phyloP scores from a whole-genome alignment of 2,113 vertebrate species.

The Semnornis frantzii region DNA sequence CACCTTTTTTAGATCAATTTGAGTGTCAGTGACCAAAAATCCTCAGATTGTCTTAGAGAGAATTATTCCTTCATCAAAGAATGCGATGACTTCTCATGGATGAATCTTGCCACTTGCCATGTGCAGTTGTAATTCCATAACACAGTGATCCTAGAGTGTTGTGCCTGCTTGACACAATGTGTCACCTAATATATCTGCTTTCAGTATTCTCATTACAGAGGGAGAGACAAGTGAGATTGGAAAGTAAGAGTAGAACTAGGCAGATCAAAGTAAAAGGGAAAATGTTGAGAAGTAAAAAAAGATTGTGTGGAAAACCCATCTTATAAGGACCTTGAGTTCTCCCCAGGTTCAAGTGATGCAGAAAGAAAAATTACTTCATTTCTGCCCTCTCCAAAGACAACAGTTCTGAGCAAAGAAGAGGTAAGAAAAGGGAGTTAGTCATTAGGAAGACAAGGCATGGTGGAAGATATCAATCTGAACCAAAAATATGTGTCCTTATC shows the following conservation, averaged over 20 bases:
- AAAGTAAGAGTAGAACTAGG: constrained; percentile 26
- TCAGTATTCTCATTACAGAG: constrained; percentile 3
- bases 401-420: neutral
- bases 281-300: neutral
- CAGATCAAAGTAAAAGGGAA: constrained; percentile 33
- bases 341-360: neutral
- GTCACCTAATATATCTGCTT: constrained; percentile 27
- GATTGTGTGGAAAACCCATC: neutral
- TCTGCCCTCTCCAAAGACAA: neutral
- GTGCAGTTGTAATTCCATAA: neutral
- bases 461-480: neutral
- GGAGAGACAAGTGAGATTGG: constrained; percentile 14
- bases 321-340: neutral
- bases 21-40: neutral
- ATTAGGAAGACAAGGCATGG: constrained; percentile 13
- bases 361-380: neutral
- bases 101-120: neutral
- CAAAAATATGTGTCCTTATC: neutral
- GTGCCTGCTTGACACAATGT: neutral
- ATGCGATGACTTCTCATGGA: neutral
- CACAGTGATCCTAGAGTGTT: neutral
- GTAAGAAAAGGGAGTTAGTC: neutral
- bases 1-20: neutral
- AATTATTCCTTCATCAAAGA: neutral
- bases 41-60: neutral